Conservation (phyloP, 2,113 vertebrate species). For the Indri indri region DNA sequence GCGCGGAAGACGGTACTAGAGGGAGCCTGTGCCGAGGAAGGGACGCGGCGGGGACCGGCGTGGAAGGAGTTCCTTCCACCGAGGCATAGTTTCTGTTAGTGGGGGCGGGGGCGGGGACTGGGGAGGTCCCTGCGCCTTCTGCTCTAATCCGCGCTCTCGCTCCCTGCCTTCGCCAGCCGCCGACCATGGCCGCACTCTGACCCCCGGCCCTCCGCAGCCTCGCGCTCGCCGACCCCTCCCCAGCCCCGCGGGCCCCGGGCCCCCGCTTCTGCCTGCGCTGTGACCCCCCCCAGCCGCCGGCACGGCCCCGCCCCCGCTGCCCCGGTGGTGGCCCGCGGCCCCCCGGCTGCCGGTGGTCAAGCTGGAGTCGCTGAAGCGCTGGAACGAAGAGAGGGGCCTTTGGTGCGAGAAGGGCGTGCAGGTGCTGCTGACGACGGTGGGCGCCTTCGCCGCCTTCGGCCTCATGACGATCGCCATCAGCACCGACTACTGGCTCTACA, state of each 20-base stretch:
- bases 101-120: constrained; percentile 63
- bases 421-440: constrained; percentile 94
- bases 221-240: constrained; percentile 59
- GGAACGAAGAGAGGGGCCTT: constrained; percentile 87
- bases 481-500: constrained; percentile 97
- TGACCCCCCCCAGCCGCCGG: constrained; percentile 65
- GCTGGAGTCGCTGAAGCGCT: constrained; percentile 84
- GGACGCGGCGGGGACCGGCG: not conserved
- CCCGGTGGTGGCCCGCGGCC: constrained; percentile 79
- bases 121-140: constrained; percentile 61
- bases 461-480: constrained; percentile 97
- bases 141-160: constrained; percentile 18
- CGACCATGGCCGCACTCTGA: constrained; percentile 69
- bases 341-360: constrained; percentile 76
- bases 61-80: not conserved
- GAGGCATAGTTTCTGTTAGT: not conserved
- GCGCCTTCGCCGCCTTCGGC: constrained; percentile 95
- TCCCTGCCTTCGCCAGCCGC: constrained; percentile 69
- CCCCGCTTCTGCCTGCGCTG: constrained; percentile 70
- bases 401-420: constrained; percentile 97
- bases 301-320: constrained; percentile 76
- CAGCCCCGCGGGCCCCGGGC: constrained; percentile 57
- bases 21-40: not conserved
- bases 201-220: constrained; percentile 59
- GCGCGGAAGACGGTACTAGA: not conserved